phyloP scores from a whole-genome alignment of 2,797 vertebrate species.

The Gymnoscopelus braueri region DNA sequence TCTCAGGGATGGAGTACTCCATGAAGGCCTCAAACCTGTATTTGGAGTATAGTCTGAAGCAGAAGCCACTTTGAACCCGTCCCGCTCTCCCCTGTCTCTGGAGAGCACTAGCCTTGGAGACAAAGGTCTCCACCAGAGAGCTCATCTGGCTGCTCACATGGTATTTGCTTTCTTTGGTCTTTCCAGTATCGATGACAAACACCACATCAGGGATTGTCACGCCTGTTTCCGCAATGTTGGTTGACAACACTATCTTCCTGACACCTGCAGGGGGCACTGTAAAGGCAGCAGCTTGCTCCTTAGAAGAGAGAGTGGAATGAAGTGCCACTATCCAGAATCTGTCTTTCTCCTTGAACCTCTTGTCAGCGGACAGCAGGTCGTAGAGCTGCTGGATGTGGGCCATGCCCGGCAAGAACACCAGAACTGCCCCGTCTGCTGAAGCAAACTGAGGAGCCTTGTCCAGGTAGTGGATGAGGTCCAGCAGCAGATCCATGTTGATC shows the following conservation, averaged over 20 bases:
- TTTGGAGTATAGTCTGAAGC: conserved; percentile 93
- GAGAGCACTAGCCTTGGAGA: conserved; percentile 96
- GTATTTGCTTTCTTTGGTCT: conserved; percentile 98
- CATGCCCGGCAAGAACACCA: conserved; percentile 96
- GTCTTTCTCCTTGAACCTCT: conserved; percentile 88
- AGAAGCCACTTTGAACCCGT: conserved; percentile 91
- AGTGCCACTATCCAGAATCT: conserved; percentile 91
- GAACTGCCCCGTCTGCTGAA: conserved; percentile 87
- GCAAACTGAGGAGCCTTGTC: conserved; percentile 90
- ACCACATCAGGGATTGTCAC: conserved; percentile 98
- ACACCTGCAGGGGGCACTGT: conserved; percentile 89
- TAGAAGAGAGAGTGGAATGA: conserved; percentile 94
- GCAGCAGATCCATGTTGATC: conserved; percentile 94
- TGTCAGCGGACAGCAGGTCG: conserved; percentile 89
- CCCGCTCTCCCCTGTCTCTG: conserved; percentile 97
- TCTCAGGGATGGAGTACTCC: conserved; percentile 96
- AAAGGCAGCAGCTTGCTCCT: conserved; percentile 95
- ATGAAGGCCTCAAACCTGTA: conserved; percentile 92
- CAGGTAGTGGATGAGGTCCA: conserved; percentile 90
- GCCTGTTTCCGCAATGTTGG: conserved; percentile 97
- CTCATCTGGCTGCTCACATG: conserved; percentile 99
- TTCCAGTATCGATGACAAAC: conserved; percentile 95
- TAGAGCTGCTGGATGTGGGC: conserved; percentile 95
- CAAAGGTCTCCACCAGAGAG: conserved; percentile 94
- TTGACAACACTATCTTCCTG: conserved; percentile 98